Conservation (phyloP, 2,113 vertebrate species). For the Mionectes macconnelli region DNA sequence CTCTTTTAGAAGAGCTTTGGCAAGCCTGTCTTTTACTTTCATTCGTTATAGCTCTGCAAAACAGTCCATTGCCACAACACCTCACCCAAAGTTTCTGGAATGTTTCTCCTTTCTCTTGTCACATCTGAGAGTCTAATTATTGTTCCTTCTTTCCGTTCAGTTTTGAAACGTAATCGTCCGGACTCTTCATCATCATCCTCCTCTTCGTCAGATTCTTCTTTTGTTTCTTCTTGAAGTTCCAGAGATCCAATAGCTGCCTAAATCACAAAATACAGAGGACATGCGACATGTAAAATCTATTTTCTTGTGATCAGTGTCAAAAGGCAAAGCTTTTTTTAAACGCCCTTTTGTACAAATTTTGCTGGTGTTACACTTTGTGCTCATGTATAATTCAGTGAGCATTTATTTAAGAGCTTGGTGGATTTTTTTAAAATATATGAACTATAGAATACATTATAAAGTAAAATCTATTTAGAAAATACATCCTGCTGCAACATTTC, state of each 20-base stretch:
- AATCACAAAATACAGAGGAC: background rate
- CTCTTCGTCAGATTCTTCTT: conserved; percentile 89
- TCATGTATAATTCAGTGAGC: background rate
- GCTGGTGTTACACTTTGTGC: background rate
- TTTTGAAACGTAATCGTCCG: conserved; percentile 92
- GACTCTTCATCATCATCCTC: conserved; percentile 93
- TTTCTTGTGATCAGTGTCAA: background rate
- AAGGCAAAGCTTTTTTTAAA: background rate
- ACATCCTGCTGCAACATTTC: background rate
- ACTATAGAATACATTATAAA: background rate
- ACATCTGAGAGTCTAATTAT: conserved; percentile 90
- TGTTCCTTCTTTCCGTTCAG: conserved; percentile 90
- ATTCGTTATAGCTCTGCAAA: background rate
- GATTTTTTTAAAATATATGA: background rate
- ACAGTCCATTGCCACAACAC: background rate
- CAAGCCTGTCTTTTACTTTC: background rate
- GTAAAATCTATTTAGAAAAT: background rate
- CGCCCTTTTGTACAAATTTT: background rate
- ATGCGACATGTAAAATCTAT: background rate
- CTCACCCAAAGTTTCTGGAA: conserved; percentile 96
- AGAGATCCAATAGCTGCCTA: conserved; percentile 81
- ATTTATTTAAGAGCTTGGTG: background rate
- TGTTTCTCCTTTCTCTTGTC: conserved; percentile 88
- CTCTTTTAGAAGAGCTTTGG: background rate
- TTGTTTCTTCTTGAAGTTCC: conserved; percentile 76